Evolutionary conservation across 2,888 invertebrate genomes (phyloP), one percentile per base, ranked within the genome.

Genomic region (Diogma glabrata): DNA sequence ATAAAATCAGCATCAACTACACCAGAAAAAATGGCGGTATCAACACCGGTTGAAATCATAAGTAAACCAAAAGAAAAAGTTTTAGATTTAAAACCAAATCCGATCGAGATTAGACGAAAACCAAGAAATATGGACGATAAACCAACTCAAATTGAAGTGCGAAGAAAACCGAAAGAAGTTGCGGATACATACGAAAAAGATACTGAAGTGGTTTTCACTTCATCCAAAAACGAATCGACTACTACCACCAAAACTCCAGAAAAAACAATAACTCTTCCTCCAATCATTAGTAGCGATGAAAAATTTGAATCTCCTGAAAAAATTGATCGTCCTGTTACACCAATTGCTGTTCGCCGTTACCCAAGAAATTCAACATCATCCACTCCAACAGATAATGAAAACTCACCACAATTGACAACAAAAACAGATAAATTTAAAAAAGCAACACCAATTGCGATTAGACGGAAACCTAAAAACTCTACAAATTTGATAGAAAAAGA

Each of bases 271-370:
- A 20, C n/a, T 5, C 9, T 33, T 12, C 2, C 52, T 3, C 23
- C 36, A 19, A 68, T 69, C 17, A 63, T 69, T 9, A 65, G 67
- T 49, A 60, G 65, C 1, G 64, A 64, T 20, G 69, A 68, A 50
- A 68, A 63, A 54, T 69, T 69, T 24, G 66, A 65, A 56, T 63
- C 66, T 24, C 66, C 69, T 0, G 67, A 64, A 40, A 66, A 66
- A 52, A 63, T 62, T 45, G 57, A 60, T 50, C 60, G 62, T 6
- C 61, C 63, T 2, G 67, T 62, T 3, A 69, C 69, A 49, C 70
- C 69, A 3, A 70, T 71, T 49, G 62, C 61, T 28, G 60, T 71
- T 28, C 61, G 70, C 26, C 60, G 68, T 12, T 62, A 63, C 56
- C 70, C 71, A 1, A 63, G 67, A 26, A 51, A 28, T 23, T 17